Base-by-base conservation (phyloP, 2,797 vertebrate species). In the Bovichtus diacanthus region DNA sequence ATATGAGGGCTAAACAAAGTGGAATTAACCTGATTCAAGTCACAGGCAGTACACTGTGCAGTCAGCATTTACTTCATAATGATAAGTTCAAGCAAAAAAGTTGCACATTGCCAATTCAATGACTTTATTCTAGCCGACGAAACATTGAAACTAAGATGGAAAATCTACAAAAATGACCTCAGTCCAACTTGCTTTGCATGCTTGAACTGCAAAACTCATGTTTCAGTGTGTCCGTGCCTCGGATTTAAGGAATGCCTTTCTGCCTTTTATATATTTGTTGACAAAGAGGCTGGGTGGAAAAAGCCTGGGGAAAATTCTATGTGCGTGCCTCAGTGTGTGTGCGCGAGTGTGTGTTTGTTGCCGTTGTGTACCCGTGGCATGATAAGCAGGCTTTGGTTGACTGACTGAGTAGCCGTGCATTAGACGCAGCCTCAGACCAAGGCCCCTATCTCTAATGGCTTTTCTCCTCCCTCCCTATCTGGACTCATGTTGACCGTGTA, bases 371-470 rank as follows among this genome's bases (percentile, higher is more conserved):
- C 39, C 49, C 12, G 46, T 69, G 70, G 65, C 76, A 79, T 60
- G 88, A 93, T 92, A 93, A 93, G 78, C 76, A 55, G 64, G 60
- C 50, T 72, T 63, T 87, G 88, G 61, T 84, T 90, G 89, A 88
- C 78, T 85, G 84, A 76, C 84, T 88, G 83, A 87, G 81, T 85
- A 76, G 50, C 60, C 76, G 75, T 79, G 80, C 71, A 77, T 78
- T 78, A 81, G 74, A 80, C 49, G 31, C 58, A 46, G 75, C 55
- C 77, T 86, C 76, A 75, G 74, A 78, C 71, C 76, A 62, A 56
- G 60, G 76, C 60, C 88, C 73, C 84, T 90, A 85, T 91, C 87
- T 90, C 79, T 91, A 91, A 92, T 85, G 86, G 85, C 76, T 90
- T n/a, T 92, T 87, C 78, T 82, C 77, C 69, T 78, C 68, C 46